Percentiles rank a stretch among this genome's conserved stretches.
phyloP scores from a whole-genome alignment of 2,888 invertebrate species.

The Macrophya alboannulata region DNA sequence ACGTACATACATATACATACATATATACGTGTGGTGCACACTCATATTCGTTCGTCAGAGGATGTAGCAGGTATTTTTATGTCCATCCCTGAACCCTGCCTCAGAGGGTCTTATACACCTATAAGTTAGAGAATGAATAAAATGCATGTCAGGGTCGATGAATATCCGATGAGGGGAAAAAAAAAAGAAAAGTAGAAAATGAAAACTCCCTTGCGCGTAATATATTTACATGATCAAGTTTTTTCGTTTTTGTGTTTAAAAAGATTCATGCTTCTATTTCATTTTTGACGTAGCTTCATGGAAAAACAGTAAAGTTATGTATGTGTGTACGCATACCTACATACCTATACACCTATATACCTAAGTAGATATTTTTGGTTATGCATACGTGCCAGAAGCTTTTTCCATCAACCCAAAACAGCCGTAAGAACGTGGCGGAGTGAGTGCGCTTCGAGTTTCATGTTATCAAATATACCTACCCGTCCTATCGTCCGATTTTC shows the following conservation, averaged over 20 bases:
- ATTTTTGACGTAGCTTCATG: neutral
- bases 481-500: slow-evolving; percentile 37
- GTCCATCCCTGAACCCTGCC: slow-evolving; percentile 13
- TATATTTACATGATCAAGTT: neutral
- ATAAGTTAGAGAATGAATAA: slow-evolving; percentile 19
- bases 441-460: slow-evolving; percentile 41
- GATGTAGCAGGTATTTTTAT: slow-evolving; percentile 3
- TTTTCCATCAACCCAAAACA: neutral
- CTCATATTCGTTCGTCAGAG: slow-evolving; percentile 5
- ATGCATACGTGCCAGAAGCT: neutral
- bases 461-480: slow-evolving; percentile 18
- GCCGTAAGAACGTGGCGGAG: neutral
- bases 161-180: slow-evolving; percentile 1
- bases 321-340: neutral
- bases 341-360: neutral
- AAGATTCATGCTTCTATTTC: neutral
- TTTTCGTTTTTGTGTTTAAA: neutral
- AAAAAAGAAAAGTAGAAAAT: neutral
- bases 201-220: neutral
- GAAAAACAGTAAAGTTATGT: neutral
- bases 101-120: neutral
- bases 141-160: slow-evolving; percentile 6
- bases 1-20: neutral
- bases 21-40: neutral
- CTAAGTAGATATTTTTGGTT: neutral